Base-by-base conservation (phyloP, 2,888 invertebrate species). In the Cotesia congregata region DNA sequence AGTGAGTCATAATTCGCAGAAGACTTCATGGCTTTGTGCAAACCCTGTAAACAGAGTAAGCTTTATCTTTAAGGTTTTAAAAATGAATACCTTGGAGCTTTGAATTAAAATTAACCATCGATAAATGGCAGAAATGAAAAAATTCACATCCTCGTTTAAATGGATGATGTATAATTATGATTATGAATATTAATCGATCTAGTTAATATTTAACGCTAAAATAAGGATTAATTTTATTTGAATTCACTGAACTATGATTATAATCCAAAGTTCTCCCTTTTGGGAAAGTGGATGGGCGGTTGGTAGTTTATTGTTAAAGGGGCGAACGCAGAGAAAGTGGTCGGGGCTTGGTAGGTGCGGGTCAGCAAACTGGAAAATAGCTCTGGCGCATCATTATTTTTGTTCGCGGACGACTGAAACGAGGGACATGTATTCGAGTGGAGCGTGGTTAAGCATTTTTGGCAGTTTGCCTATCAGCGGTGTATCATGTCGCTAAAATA, bases 361-460 rank as follows among this genome's bases (percentile, higher is more conserved):
- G 76, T 79, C 81, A 77, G 77, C 73, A 78, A 79, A 67, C 78
- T 77, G 80, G 80, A 78, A 80, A 79, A 80, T 80, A 69, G 77
- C 65, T 79, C 74, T 71, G 69, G 70, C 67, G 74, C 72, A 72
- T 81, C 74, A 80, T 81, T 81, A 79, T 81, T 79, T 81, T 79
- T 77, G 67, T 78, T 78, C 75, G 76, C 75, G 72, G 62, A 67
- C 67, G 50, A 69, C 72, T 73, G 73, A 40, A 40, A 60, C 77
- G 59, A 65, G 40, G 75, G 72, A 71, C 60, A 72, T 75, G 72
- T 62, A 65, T 76, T 69, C 67, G 69, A 79, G 67, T 71, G 72
- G 75, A 72, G 72, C 73, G 71, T 50, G 72, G 72, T 82, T 80
- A 75, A 75, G 74, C 75, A 76, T 80, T 80, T 75, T 74, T 80